These are phyloP conservation scores for Lymantria monacha DNA, from an alignment of 2,888 invertebrate species.

Conservation along the genomic window DNA sequence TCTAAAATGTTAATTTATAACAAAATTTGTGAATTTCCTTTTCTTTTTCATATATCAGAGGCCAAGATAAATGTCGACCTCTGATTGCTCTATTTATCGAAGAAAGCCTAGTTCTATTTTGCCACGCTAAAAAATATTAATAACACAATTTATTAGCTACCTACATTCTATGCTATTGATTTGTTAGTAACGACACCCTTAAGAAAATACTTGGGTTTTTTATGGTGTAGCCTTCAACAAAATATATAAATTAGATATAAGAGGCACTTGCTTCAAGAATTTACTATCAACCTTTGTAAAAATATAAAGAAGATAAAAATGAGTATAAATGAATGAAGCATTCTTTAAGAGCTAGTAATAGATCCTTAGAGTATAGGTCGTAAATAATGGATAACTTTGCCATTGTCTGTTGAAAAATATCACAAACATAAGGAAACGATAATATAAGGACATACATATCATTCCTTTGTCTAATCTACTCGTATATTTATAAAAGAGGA, in stretches of 20 bases:
- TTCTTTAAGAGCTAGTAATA: background rate
- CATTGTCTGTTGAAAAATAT: background rate
- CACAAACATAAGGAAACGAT: no score
- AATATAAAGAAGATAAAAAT: background rate
- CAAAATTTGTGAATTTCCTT: constrained; percentile 28
- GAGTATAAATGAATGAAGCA: background rate
- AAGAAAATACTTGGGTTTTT: constrained; percentile 9
- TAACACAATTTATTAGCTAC: constrained; percentile 34
- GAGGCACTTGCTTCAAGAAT: background rate
- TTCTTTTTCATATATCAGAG: constrained; percentile 42
- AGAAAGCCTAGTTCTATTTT: constrained; percentile 39
- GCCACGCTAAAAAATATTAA: constrained; percentile 36
- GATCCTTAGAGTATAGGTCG: background rate
- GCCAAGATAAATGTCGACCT: constrained; percentile 41
- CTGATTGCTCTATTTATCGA: constrained; percentile 47
- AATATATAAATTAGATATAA: constrained; percentile 1
- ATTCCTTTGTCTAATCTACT: no score
- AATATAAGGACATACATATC: no score
- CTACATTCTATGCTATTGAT: constrained; percentile 5
- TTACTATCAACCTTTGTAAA: background rate
- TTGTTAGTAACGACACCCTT: constrained; percentile 11
- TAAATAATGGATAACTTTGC: background rate
- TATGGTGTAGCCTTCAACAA: background rate
- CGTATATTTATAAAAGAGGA: no score
- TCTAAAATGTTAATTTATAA: constrained; percentile 17